Percentiles rank a stretch among this genome's conserved stretches.
Evolutionary conservation across 2,797 vertebrate species (phyloP).

Genomic region (Enteromius thamalakanensis): DNA sequence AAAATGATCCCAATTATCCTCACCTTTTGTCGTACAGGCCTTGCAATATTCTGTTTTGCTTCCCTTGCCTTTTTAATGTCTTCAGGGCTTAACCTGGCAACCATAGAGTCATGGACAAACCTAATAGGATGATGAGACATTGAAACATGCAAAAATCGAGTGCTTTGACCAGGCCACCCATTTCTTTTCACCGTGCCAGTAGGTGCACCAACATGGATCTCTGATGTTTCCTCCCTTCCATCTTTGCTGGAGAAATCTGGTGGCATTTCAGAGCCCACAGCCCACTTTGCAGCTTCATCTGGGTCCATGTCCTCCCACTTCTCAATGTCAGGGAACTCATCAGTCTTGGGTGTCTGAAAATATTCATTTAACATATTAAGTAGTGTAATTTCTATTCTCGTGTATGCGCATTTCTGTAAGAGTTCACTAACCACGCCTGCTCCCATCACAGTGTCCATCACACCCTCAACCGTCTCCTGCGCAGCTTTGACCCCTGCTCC

Average conservation of each 20-base stretch:
- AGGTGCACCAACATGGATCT: not conserved
- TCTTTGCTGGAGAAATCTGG: constrained; percentile 44
- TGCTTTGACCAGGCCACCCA: constrained; percentile 65
- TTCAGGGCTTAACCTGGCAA: constrained; percentile 78
- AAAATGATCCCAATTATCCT: constrained; percentile 14
- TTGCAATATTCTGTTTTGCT: constrained; percentile 69
- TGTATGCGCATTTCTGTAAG: not conserved
- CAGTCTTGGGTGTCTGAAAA: constrained; percentile 67
- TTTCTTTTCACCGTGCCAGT: constrained; percentile 1
- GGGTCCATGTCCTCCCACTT: constrained; percentile 75
- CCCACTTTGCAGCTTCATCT: constrained; percentile 74
- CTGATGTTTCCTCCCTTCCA: constrained; percentile 19
- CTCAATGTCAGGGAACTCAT: constrained; percentile 73
- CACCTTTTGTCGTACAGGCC: constrained; percentile 79
- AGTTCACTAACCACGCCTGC: constrained; percentile 61
- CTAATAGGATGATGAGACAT: constrained; percentile 61
- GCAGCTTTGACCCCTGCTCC: constrained; percentile 70
- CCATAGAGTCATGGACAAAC: constrained; percentile 72
- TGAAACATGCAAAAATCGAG: constrained; percentile 69
- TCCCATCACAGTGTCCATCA: constrained; percentile 67
- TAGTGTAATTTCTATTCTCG: not conserved
- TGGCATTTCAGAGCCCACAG: constrained; percentile 70
- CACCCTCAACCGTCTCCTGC: constrained; percentile 70
- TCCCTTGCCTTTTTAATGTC: constrained; percentile 84
- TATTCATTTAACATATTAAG: not conserved